Base-by-base conservation (phyloP, 2,797 vertebrate genomes). In the Pseudopleuronectes americanus region DNA sequence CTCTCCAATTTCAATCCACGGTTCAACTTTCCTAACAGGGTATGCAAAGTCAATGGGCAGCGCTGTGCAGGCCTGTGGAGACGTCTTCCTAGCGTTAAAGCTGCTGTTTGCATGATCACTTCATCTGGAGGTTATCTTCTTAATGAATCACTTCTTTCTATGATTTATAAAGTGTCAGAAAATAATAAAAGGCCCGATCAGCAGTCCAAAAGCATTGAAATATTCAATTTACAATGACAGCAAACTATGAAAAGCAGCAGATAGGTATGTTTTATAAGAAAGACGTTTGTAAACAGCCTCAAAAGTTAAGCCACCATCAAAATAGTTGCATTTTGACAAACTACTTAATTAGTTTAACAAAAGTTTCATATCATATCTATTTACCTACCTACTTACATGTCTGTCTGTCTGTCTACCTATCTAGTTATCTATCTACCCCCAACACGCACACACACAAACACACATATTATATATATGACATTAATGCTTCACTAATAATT, bases 1-100 rank as follows among this genome's bases (percentile, higher is more conserved):
- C 49, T 80, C 81, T 90, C 84, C 62, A 58, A 81, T 91, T 90
- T 91, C 90, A 83, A 65, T 65, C 74, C 64, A 63, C 57, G 28
- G 65, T 77, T 87, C 62, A 72, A 53, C 62, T 79, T 84, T 86
- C 78, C 86, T 84, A 48, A 71, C 84, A 83, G 79, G 77, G 73
- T 79, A 78, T 75, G 47, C 63, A 79, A 72, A 82, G 61, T 65
- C 58, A 71, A 58, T 64, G 68, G 57, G 54, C 48, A 55, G 54
- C 82, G 43, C 64, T 7, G 52, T 58, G 68, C 23, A 17, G 49
- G 28, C 45, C 41, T 13, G 36, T 57, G 31, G 55, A 65, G 22
- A 66, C 28, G 58, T 33, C 41, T n/a, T 24, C n/a, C 19, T 55
- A 24, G 65, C n/a, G 4, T 13, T 14, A 14, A 17, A 24, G 13